Conservation (phyloP, 2,888 invertebrate species). For the Drosophila quinaria region DNA sequence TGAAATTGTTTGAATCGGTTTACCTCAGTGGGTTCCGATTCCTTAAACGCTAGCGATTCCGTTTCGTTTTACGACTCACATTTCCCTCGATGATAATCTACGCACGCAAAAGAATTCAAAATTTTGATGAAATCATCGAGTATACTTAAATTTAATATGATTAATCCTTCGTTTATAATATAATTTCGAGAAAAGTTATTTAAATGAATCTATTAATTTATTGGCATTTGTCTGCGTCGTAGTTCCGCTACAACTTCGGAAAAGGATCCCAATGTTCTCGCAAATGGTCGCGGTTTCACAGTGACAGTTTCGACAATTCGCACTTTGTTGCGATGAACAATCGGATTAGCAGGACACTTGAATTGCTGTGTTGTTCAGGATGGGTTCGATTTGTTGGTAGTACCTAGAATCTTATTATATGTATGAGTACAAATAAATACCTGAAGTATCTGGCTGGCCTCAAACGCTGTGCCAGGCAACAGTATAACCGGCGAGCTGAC, state of each 20-base stretch:
- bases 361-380: constrained; percentile 57
- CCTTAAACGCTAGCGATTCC: constrained; percentile 85
- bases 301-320: neutral
- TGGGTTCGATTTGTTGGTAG: neutral
- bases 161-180: neutral
- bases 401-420: neutral
- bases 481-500: constrained; percentile 95
- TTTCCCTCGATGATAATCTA: constrained; percentile 86
- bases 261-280: neutral
- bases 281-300: neutral
- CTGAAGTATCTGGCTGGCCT: constrained; percentile 96
- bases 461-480: constrained; percentile 95
- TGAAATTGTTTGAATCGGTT: constrained; percentile 75
- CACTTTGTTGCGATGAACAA: no score
- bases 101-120: neutral
- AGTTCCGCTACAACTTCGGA: constrained; percentile 5
- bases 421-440: constrained; percentile 86
- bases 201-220: neutral
- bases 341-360: constrained; percentile 52
- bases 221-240: constrained; percentile 13
- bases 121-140: neutral
- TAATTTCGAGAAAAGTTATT: neutral
- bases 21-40: constrained; percentile 83
- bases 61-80: constrained; percentile 85
- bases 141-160: neutral